These are phyloP conservation scores for Nemotelus nigrinus DNA, from an alignment of 2,888 invertebrate genomes.

Conservation along the genomic window DNA sequence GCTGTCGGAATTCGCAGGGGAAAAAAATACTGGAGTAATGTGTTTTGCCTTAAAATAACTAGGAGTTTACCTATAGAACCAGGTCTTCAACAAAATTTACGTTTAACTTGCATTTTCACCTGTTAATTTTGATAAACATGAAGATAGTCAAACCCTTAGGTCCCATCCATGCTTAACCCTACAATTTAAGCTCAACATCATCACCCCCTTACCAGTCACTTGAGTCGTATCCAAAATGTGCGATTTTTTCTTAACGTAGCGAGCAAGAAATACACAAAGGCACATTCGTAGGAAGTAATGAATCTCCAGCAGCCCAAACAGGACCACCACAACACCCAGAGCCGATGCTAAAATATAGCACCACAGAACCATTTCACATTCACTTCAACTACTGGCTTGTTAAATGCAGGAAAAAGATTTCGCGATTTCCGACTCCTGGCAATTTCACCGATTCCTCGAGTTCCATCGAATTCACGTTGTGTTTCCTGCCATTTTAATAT, in stretches of 20 bases:
- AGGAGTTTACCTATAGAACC: too few relatives aligned
- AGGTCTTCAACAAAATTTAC: too few relatives aligned
- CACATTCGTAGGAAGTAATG: conserved; percentile 79
- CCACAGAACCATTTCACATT: conserved; percentile 53
- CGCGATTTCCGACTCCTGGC: background rate
- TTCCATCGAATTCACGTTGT: conserved; percentile 11
- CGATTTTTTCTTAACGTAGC: conserved; percentile 71
- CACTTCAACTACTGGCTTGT: background rate
- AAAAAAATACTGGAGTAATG: too few relatives aligned
- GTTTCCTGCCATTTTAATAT: background rate
- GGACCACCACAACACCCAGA: conserved; percentile 63
- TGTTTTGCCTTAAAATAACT: too few relatives aligned
- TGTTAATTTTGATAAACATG: too few relatives aligned
- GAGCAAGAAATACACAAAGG: conserved; percentile 73
- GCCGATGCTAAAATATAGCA: conserved; percentile 59
- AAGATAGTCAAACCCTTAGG: too few relatives aligned
- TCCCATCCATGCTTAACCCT: background rate
- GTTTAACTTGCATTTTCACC: too few relatives aligned
- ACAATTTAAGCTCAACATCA: conserved; percentile 1
- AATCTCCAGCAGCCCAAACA: conserved; percentile 74
- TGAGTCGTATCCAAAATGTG: conserved; percentile 74
- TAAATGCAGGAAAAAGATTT: background rate
- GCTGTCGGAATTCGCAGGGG: too few relatives aligned
- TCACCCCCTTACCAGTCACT: conserved; percentile 71
- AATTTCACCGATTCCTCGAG: background rate